Base-by-base conservation (phyloP, 2,113 vertebrate genomes). In the Bagarius yarrelli region DNA sequence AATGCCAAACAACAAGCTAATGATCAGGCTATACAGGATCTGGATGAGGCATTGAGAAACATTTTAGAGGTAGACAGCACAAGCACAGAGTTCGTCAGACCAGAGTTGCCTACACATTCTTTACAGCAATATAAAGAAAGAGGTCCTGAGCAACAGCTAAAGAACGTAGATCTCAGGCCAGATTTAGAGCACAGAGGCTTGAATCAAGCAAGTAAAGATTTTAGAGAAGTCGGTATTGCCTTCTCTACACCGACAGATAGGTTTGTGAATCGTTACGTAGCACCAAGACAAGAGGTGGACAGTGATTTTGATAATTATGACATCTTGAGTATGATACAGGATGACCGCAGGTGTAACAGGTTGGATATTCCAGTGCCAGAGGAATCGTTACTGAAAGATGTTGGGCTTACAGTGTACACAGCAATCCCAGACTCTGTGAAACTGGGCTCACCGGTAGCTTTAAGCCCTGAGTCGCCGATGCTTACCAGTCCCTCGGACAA, bases 401-500 rank as follows among this genome's bases (percentile, higher is more conserved):
- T 93, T 12, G 93, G 92, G 23, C 85, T 93, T 74, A 93, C 91
- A 4, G 92, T 93, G 36, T 92, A 93, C 85, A 93, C 91, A 32
- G 81, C 79, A 8, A 76, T 83, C 55, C 85, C 85, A 71, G 82
- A 83, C 76, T 83, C 81, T 1, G 82, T 81, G 60, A 83, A 79
- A 25, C 66, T 36, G 32, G 85, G 57, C 75, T 86, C 85, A 30
- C 84, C 85, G 23, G 53, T 71, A 75, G 76, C 61, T 74, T 56
- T 86, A 60, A 86, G 85, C 44, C 85, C 85, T 1, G 87, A 87
- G 53, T 86, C 84, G 15, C 83, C 86, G 3, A 91, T 91, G 57
- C 84, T 92, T 50, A 91, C 90, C 27, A 88, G 87, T 75, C 88
- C 90, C 15, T 87, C 90, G 0, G 85, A 84, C 71, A 86, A 84